These are phyloP conservation scores for Lepus timidus DNA, from an alignment of 2,113 vertebrate genomes.

Conservation along the genomic window DNA sequence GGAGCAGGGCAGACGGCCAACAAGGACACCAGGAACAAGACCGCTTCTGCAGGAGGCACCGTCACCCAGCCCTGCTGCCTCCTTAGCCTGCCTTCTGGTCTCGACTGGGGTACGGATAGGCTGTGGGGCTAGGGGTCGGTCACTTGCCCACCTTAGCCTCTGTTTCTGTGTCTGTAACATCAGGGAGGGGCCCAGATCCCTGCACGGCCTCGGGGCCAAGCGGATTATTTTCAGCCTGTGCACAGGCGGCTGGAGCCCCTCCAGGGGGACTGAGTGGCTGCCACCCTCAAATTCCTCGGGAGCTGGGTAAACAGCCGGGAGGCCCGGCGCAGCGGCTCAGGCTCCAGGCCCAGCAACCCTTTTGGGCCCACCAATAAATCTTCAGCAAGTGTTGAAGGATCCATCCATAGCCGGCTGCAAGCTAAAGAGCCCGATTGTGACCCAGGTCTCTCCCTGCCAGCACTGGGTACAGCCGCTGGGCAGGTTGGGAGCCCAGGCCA, in stretches of 20 bases:
- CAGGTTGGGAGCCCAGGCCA: neutral
- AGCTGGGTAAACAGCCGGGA: neutral
- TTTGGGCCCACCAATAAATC: conserved; percentile 35
- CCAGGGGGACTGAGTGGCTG: neutral
- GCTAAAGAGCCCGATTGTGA: conserved; percentile 32
- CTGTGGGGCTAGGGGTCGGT: neutral
- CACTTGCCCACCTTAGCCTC: neutral
- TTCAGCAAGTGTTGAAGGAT: neutral
- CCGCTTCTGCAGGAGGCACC: neutral
- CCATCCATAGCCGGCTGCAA: neutral
- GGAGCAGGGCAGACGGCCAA: neutral
- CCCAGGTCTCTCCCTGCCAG: neutral
- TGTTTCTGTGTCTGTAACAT: neutral
- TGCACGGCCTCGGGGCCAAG: neutral
- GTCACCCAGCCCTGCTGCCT: fast-evolving
- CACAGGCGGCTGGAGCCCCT: neutral
- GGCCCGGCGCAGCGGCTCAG: neutral
- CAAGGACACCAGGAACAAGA: neutral
- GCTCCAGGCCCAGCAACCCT: conserved; percentile 3
- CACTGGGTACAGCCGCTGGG: fast-evolving
- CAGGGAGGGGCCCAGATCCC: neutral
- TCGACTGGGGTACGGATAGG: neutral
- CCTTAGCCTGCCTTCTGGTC: neutral
- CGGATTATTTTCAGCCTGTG: neutral
- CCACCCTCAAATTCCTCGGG: neutral